Evolutionary conservation across 1,140 invertebrate species (phyloP).

Genomic region (Temnothorax nylanderi): DNA sequence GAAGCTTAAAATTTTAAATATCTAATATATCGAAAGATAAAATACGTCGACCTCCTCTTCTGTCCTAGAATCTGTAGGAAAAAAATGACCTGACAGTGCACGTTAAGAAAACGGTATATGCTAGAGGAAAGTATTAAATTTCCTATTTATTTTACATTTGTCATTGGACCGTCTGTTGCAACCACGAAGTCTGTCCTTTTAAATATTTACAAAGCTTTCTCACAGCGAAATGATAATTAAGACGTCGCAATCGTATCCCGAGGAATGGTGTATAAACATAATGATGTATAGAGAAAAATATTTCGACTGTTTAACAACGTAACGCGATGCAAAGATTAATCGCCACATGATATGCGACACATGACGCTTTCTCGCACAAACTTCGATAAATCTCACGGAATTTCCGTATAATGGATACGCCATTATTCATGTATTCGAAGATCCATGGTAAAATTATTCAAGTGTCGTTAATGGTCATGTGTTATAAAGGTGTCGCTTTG

Average conservation of each 20-base stretch:
- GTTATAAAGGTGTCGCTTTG: background rate
- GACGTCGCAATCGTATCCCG: background rate
- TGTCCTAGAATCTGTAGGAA: background rate
- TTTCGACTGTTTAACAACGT: slow-evolving; percentile 18
- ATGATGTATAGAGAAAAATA: slow-evolving; percentile 21
- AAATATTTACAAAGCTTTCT: slow-evolving; percentile 40
- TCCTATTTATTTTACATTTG: slow-evolving; percentile 41
- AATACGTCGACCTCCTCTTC: background rate
- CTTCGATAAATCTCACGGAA: slow-evolving; percentile 19
- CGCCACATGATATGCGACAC: background rate
- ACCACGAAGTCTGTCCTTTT: background rate
- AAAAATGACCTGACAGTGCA: background rate
- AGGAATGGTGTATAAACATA: slow-evolving; percentile 47
- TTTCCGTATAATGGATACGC: background rate
- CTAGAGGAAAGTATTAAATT: slow-evolving; percentile 12
- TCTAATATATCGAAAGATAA: background rate
- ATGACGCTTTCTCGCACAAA: background rate
- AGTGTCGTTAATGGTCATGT: background rate
- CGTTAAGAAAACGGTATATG: background rate
- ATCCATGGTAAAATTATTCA: slow-evolving; percentile 27
- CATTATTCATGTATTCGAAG: background rate
- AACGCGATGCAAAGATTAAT: slow-evolving; percentile 51
- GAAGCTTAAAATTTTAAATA: background rate
- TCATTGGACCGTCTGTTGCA: background rate
- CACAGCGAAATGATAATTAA: slow-evolving; percentile 32